These are phyloP conservation scores for Halcyon malimbica DNA, from an alignment of 2,113 vertebrate species.

Conservation along the genomic window DNA sequence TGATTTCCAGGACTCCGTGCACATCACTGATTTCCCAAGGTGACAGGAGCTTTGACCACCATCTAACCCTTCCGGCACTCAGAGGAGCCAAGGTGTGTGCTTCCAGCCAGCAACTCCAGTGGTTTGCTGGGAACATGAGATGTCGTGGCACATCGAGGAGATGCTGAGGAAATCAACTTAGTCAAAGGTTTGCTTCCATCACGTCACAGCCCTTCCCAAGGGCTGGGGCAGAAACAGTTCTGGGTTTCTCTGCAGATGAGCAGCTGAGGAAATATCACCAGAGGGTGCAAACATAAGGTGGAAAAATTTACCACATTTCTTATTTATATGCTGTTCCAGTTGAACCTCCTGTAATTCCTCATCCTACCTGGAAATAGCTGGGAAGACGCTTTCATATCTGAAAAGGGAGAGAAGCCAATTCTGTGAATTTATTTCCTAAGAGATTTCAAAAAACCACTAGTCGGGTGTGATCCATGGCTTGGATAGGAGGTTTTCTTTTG, in stretches of 20 bases:
- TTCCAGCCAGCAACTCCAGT: neutral
- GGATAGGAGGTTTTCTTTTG: neutral
- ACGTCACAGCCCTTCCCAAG: neutral
- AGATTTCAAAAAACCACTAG: neutral
- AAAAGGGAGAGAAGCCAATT: neutral
- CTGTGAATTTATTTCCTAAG: neutral
- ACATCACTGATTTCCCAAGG: neutral
- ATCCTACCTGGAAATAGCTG: neutral
- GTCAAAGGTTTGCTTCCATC: neutral
- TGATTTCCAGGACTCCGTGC: neutral
- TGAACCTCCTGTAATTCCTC: neutral
- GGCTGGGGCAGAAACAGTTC: neutral
- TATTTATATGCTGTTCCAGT: neutral
- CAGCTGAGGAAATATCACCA: neutral
- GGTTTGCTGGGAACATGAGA: accelerated
- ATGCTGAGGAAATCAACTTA: neutral
- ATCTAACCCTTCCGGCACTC: neutral
- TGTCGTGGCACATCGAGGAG: accelerated
- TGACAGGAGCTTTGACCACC: neutral
- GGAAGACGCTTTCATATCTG: neutral
- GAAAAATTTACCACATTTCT: neutral
- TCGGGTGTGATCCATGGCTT: neutral
- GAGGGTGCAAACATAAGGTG: neutral
- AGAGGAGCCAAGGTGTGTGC: accelerated
- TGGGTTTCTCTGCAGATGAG: neutral